A percentile compares a stretch with the other conserved stretches of the same genome.
Evolutionary conservation across 53 echinoderm and acorn worm species (phyloP).

Genomic region (Apostichopus leukothele): DNA sequence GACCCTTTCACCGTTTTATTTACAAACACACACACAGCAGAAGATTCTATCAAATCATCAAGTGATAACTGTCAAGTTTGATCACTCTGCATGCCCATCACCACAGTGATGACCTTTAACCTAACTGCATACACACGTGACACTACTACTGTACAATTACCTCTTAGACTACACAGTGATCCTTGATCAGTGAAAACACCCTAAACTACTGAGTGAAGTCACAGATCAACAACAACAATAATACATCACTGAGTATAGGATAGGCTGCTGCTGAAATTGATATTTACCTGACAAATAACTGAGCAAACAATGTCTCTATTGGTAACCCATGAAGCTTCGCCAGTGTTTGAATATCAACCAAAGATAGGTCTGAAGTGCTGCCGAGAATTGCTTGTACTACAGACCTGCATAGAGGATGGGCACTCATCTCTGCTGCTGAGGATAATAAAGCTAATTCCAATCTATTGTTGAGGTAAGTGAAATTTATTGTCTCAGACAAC

Average conservation of each 20-base stretch:
- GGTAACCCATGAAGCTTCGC: not conserved
- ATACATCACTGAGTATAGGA: too few species aligned
- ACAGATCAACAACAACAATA: too few species aligned
- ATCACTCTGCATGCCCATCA: not conserved
- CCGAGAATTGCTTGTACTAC: not conserved
- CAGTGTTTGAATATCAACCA: not conserved
- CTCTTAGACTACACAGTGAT: not conserved
- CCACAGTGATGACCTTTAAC: slow-evolving; percentile 18
- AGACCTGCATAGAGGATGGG: not conserved
- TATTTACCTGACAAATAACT: slow-evolving; percentile 29
- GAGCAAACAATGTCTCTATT: slow-evolving; percentile 37
- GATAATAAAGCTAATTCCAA: too few species aligned
- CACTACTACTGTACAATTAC: not conserved
- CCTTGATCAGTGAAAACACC: not conserved
- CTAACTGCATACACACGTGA: not conserved
- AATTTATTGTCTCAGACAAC: too few species aligned
- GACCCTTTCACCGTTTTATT: too few species aligned
- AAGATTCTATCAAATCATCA: too few species aligned
- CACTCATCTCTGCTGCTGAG: not conserved
- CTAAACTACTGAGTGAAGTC: too few species aligned
- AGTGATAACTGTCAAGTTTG: not conserved
- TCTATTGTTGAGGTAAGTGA: too few species aligned
- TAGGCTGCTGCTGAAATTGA: not conserved
- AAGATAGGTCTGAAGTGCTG: not conserved
- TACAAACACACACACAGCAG: too few species aligned